phyloP scores from a whole-genome alignment of 2,888 invertebrate species.

The Osedax frankpressi region DNA sequence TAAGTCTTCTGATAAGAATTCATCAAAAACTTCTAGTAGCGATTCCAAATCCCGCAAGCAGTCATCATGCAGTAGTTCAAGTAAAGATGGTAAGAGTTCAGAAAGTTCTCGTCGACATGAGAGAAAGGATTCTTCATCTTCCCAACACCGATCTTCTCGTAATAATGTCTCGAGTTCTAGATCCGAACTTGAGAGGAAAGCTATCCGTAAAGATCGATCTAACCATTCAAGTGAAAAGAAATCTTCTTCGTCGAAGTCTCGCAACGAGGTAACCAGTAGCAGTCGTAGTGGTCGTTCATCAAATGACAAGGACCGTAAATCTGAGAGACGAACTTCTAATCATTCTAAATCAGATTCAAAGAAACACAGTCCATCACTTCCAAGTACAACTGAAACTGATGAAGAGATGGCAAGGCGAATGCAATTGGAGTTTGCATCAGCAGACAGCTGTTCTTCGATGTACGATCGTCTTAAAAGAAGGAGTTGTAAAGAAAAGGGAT shows the following conservation, averaged over 20 bases:
- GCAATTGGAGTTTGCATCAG: not conserved
- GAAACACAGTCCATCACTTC: not conserved
- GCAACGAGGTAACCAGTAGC: not conserved
- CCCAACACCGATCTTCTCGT: not conserved
- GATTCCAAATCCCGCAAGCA: not conserved
- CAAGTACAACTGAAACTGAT: not conserved
- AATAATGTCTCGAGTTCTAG: not conserved
- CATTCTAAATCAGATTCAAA: not conserved
- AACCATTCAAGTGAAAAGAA: not conserved
- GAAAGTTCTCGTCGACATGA: not conserved
- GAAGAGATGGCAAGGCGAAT: not conserved
- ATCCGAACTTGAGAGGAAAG: not conserved
- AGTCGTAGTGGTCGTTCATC: not conserved
- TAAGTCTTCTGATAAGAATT: not conserved
- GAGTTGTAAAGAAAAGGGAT: slow-evolving; percentile 28
- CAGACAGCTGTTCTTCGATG: slow-evolving; percentile 66
- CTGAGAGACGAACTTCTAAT: not conserved
- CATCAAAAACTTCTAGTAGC: too few relatives aligned
- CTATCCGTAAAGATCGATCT: not conserved
- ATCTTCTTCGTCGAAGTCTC: not conserved
- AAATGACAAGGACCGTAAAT: slow-evolving; percentile 9
- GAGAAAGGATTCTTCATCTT: not conserved
- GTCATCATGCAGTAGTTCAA: not conserved
- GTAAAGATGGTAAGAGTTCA: not conserved
- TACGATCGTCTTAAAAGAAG: slow-evolving; percentile 62